Evolutionary conservation across 2,888 invertebrate genomes (phyloP).

Genomic region (Drosophila seclusa): DNA sequence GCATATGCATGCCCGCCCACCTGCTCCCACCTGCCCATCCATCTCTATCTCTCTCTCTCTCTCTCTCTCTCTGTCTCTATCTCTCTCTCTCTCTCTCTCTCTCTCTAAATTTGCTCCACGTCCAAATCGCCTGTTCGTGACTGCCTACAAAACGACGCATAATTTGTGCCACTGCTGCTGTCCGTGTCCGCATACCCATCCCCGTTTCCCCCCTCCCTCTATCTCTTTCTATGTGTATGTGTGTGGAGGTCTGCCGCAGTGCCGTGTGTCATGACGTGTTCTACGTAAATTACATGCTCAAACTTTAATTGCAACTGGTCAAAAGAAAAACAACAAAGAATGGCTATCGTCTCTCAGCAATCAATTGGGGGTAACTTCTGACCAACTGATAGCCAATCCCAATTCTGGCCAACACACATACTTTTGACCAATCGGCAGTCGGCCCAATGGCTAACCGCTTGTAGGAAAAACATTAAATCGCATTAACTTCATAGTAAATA

Average conservation of each 20-base stretch:
- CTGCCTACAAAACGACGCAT: constrained; percentile 74
- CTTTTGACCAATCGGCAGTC: background rate
- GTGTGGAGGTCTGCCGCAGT: constrained; percentile 65
- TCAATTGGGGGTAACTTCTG: constrained; percentile 8
- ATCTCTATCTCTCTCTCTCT: constrained; percentile 11
- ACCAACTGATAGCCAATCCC: constrained; percentile 16
- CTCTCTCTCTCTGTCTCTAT: constrained; percentile 2
- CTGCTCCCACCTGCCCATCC: constrained; percentile 13
- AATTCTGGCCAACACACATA: constrained; percentile 19
- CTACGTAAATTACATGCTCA: constrained; percentile 59
- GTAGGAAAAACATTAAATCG: background rate
- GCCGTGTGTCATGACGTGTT: constrained; percentile 68
- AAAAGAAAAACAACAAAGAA: constrained; percentile 45
- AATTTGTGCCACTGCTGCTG: constrained; percentile 75
- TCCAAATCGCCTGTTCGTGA: constrained; percentile 75
- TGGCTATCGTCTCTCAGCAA: constrained; percentile 48
- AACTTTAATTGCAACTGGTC: constrained; percentile 82
- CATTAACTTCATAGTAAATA: background rate
- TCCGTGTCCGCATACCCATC: constrained; percentile 38
- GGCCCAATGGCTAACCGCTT: background rate
- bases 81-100: constrained; percentile 16
- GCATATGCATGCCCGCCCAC: constrained; percentile 32
- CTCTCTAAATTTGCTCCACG: constrained; percentile 17
- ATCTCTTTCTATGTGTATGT: constrained; percentile 11
- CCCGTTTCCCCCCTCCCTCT: background rate